phyloP scores from a whole-genome alignment of 2,113 vertebrate genomes.

The Hemiprocne comata region DNA sequence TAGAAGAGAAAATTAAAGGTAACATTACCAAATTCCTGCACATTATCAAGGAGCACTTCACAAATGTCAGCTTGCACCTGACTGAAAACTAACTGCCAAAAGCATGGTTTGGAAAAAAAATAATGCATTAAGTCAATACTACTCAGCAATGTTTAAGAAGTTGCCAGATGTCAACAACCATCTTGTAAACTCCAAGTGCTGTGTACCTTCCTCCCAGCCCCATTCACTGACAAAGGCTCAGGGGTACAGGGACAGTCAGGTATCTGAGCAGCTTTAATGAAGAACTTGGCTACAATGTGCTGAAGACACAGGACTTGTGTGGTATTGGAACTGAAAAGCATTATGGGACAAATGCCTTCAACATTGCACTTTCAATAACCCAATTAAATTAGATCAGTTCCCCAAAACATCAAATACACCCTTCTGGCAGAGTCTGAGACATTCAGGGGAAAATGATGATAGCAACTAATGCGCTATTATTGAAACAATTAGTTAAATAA shows the following conservation, averaged over 20 bases:
- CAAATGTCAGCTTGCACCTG: neutral
- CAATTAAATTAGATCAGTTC: neutral
- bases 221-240: neutral
- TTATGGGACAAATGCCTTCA: neutral
- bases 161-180: neutral
- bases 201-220: neutral
- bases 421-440: neutral
- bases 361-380: neutral
- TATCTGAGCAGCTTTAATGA: neutral
- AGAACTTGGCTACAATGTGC: neutral
- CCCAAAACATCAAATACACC: neutral
- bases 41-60: neutral
- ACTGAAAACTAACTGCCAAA: neutral
- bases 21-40: neutral
- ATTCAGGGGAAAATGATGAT: neutral
- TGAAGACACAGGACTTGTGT: too few relatives aligned
- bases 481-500: neutral
- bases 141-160: neutral
- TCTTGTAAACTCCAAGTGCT: neutral
- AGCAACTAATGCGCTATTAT: neutral
- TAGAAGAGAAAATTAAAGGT: neutral
- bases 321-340: neutral
- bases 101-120: neutral
- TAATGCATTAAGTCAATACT: neutral
- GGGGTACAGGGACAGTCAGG: neutral